phyloP scores from a whole-genome alignment of 2,888 invertebrate genomes.

The Trimorus sp. region DNA sequence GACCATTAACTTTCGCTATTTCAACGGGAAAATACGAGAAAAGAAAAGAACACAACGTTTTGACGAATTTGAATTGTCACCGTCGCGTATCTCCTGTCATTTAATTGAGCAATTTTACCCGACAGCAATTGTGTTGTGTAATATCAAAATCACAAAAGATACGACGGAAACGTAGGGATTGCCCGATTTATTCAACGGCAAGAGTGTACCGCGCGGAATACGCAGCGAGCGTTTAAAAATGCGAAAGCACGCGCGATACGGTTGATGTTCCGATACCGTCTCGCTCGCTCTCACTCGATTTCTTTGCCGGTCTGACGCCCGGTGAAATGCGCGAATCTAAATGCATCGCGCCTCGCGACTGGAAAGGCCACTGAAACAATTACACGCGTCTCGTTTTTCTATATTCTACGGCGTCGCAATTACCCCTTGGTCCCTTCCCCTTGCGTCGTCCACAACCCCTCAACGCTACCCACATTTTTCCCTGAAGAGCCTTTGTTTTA shows the following conservation, averaged over 20 bases:
- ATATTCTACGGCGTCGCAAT: conserved; percentile 1
- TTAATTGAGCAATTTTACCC: conserved; percentile 25
- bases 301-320: conserved; percentile 10
- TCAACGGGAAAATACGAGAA: too few relatives aligned
- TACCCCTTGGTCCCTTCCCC: not conserved
- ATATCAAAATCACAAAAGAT: conserved; percentile 32
- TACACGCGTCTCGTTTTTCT: conserved; percentile 10
- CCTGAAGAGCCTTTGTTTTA: conserved; percentile 11
- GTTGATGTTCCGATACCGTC: conserved; percentile 29
- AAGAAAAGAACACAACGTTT: too few relatives aligned
- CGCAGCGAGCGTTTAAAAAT: conserved; percentile 42
- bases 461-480: too few relatives aligned
- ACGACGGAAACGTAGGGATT: conserved; percentile 20
- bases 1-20: too few relatives aligned
- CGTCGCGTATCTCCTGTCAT: conserved; percentile 1
- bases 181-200: conserved; percentile 33
- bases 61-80: not conserved
- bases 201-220: conserved; percentile 21
- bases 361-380: conserved; percentile 21
- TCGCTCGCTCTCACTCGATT: conserved; percentile 22
- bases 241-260: conserved; percentile 53
- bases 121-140: conserved; percentile 12
- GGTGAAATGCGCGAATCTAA: conserved; percentile 22
- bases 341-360: conserved; percentile 6
- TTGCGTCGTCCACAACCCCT: too few relatives aligned